Evolutionary conservation across 2,113 vertebrate genomes (phyloP).

Genomic region (Raphicerus campestris): DNA sequence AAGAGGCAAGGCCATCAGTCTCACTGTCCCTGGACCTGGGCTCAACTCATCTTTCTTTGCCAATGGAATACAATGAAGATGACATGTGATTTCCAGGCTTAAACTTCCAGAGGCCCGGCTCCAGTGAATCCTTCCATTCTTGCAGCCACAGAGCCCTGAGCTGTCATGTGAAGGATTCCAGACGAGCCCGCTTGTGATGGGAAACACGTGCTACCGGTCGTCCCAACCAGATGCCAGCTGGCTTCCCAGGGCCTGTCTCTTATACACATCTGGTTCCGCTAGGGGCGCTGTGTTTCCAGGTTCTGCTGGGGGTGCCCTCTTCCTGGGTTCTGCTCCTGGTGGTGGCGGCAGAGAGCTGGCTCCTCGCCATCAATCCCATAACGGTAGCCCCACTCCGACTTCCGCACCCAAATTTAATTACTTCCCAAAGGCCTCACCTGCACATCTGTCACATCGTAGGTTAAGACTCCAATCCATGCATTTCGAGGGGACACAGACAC

Average conservation of each 20-base stretch:
- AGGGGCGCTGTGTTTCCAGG: too few species aligned
- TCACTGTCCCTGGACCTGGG: not conserved
- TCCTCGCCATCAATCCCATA: not conserved
- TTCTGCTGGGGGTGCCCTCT: rapidly evolving
- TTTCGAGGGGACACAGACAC: not conserved
- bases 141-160: not conserved
- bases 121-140: not conserved
- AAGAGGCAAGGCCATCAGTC: not conserved
- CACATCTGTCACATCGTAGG: not conserved
- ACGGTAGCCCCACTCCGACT: not conserved
- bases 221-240: not conserved
- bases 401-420: not conserved
- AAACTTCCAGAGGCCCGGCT: not conserved
- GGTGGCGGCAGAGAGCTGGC: not conserved
- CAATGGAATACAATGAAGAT: not conserved
- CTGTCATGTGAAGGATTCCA: not conserved
- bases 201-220: rapidly evolving
- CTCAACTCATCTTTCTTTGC: not conserved
- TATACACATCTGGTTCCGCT: too few species aligned
- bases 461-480: not conserved
- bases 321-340: rapidly evolving
- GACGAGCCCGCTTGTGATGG: not conserved
- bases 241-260: not conserved
- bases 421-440: not conserved
- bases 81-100: not conserved